Evolutionary conservation across 2,888 invertebrate genomes (phyloP), one percentile per base, ranked within the genome.

Genomic region (Ecdyonurus torrentis): DNA sequence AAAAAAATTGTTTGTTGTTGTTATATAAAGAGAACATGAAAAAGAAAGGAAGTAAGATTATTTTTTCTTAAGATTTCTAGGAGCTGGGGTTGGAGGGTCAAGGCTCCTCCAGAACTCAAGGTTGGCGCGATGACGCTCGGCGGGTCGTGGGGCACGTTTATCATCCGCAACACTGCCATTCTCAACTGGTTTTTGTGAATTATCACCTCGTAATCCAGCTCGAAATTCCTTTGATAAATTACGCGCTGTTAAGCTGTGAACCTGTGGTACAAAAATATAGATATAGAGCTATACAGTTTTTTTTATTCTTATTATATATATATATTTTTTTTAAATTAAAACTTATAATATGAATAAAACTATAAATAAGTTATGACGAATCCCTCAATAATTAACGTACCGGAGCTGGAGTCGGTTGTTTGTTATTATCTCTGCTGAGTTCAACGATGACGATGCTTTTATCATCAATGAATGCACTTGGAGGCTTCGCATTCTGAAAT

Each of bases 241-340:
- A 67, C 90, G 80, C 5, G 89, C 90, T 50, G 90, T 90, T 66
- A 90, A 75, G 73, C 89, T 89, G 75, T 89, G 87, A 64, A 83
- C 78, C 73, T 80, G 76, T 52, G 61, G 66, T 37, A 25, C 3
- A 5, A 58, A 52, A 61, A 20, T 52, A 58, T 20, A 7, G 25
- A n/a, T 22, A 18, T 20, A n/a, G n/a, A n/a, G n/a, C 5, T 37
- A 37, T 37, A 15, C 37, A 37, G 15, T 15, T 15, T 15, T 10
- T 15, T 10, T 37, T 15, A 37, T 37, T 10, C 37, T 37, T 10
- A 10, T 10, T 37, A 37, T 37, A 37, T 37, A 37, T 37, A 37
- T 37, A 37, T 37, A 37, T 37, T 10, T 37, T n/a, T n/a, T n/a
- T n/a, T n/a, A n/a, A n/a, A n/a, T n/a, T n/a, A n/a, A n/a, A n/a